A percentile compares a stretch with the other conserved stretches of the same genome.
Evolutionary conservation across 2,113 vertebrate genomes (phyloP).

Genomic region (Podilymbus podiceps): DNA sequence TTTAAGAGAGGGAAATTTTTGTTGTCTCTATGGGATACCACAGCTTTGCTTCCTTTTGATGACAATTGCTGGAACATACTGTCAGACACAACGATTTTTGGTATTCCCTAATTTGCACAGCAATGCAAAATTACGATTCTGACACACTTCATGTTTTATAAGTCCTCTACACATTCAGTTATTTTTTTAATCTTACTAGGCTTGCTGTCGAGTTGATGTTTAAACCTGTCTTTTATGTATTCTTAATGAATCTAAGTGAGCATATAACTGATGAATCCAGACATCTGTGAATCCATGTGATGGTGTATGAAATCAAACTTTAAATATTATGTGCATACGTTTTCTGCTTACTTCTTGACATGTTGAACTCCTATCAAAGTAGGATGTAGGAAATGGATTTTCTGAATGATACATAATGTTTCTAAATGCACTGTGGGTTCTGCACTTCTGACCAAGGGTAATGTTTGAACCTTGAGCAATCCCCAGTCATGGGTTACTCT

Average conservation of each 20-base stretch:
- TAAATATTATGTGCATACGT: neutral
- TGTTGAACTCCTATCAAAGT: conserved; percentile 1
- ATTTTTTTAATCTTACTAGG: conserved; percentile 2
- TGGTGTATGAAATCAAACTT: conserved; percentile 24
- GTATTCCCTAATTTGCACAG: conserved; percentile 8
- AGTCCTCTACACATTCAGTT: neutral
- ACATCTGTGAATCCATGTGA: neutral
- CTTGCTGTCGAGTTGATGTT: conserved; percentile 28
- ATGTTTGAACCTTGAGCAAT: neutral
- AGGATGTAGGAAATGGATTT: neutral
- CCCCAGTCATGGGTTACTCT: neutral
- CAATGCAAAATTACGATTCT: conserved; percentile 9
- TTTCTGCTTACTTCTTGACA: conserved; percentile 25
- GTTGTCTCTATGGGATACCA: neutral
- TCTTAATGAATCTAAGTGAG: conserved; percentile 33
- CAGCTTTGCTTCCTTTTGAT: conserved; percentile 28
- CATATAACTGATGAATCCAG: conserved; percentile 33
- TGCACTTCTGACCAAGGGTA: neutral
- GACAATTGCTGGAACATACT: neutral
- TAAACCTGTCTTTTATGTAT: conserved; percentile 52
- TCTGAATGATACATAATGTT: neutral
- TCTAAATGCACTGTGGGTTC: neutral
- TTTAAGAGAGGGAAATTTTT: neutral
- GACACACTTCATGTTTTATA: conserved; percentile 28
- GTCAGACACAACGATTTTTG: conserved; percentile 14